These are phyloP conservation scores for Leptestheria dahalacensis DNA, from an alignment of 1,140 invertebrate genomes.

Conservation along the genomic window DNA sequence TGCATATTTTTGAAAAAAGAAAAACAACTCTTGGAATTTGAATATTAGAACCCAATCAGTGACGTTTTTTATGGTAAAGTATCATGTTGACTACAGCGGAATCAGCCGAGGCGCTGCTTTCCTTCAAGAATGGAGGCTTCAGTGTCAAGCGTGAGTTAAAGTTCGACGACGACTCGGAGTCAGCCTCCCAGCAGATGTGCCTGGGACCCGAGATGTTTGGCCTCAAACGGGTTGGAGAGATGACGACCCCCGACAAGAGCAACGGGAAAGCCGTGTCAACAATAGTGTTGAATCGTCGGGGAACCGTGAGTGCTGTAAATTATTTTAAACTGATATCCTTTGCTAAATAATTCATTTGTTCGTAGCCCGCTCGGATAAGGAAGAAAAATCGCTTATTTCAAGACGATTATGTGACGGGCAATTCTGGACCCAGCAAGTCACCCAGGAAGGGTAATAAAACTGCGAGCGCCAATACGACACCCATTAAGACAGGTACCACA, in stretches of 20 bases:
- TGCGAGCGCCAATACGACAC: neutral
- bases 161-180: conserved; percentile 33
- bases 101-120: conserved; percentile 34
- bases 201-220: conserved; percentile 34
- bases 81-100: conserved; percentile 27
- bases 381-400: conserved; percentile 82
- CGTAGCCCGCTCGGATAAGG: conserved; percentile 61
- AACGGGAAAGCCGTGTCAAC: conserved; percentile 31
- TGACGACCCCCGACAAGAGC: conserved; percentile 46
- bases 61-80: conserved; percentile 23
- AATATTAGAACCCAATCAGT: conserved; percentile 23
- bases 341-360: conserved; percentile 14
- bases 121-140: conserved; percentile 38
- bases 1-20: conserved; percentile 21
- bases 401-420: conserved; percentile 78
- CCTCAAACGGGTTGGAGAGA: conserved; percentile 57
- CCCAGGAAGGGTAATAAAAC: conserved; percentile 12
- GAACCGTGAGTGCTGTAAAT: conserved; percentile 38
- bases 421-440: conserved; percentile 36
- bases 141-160: conserved; percentile 30
- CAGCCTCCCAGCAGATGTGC: conserved; percentile 17
- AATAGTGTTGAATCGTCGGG: conserved; percentile 59
- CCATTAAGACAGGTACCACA: neutral
- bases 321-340: too few species aligned
- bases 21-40: conserved; percentile 12